Base-by-base conservation (phyloP, 2,113 vertebrate species). In the Hypomesus transpacificus region DNA sequence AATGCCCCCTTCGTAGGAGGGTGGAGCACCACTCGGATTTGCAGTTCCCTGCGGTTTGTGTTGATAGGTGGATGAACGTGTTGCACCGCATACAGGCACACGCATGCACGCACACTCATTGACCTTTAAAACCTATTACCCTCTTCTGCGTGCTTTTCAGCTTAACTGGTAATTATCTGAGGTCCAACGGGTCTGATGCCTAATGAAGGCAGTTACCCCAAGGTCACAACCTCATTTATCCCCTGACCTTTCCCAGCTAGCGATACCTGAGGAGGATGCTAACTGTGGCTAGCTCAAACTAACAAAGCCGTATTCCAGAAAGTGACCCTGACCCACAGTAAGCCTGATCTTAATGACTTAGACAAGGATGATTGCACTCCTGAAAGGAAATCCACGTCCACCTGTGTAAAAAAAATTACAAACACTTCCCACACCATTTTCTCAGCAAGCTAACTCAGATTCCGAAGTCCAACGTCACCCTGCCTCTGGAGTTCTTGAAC, bases 141-240 rank as follows among this genome's bases (percentile, higher is more conserved):
- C 31, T 13, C 31, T 54, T 63, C 63, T 66, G 52, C 46, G 14
- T 73, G 58, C 60, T 21, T 53, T 46, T 80, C 58, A 14, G 57
- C 71, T 58, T 75, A 83, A 75, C 71, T 79, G 67, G 68, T 73
- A 87, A 79, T 79, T 66, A 86, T 76, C 82, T 78, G 67, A 11
- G 65, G 8, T 59, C 70, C 63, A 73, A 77, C 78, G 78, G 82
- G 80, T 26, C 20, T 74, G 68, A 70, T 59, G 62, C 75, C 83
- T 86, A 86, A 85, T 78, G 31, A 83, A 77, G 79, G 65, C 66
- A 46, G 77, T 77, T 69, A 80, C 75, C 57, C 52, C 72, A 63
- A 70, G 66, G 81, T 82, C 59, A 39, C 66, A 75, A 82, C 82
- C 85, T 71, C 21, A n/a, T 70, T 28, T 84, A 80, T 88, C 88